These are phyloP conservation scores for Recurvirostra avosetta DNA, from an alignment of 2,113 vertebrate species.

Conservation along the genomic window DNA sequence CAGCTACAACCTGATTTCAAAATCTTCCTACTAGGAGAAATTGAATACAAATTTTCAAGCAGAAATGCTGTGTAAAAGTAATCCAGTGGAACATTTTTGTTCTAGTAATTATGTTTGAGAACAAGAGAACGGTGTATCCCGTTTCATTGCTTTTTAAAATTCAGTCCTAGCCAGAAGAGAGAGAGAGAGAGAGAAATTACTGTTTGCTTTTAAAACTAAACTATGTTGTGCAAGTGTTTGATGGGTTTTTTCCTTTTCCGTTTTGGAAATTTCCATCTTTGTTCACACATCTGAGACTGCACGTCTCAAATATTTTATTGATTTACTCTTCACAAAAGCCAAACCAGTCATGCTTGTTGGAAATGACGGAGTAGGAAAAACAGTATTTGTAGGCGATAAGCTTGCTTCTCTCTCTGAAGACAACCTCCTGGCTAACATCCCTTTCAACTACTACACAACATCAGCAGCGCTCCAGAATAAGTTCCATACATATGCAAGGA, in stretches of 20 bases:
- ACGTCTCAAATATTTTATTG: slow-evolving; percentile 46
- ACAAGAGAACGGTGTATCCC: background rate
- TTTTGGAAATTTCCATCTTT: slow-evolving; percentile 46
- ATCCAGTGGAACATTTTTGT: background rate
- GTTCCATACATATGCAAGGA: background rate
- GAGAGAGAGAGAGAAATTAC: background rate
- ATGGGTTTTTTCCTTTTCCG: background rate
- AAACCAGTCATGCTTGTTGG: slow-evolving; percentile 61
- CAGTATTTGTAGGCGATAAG: background rate
- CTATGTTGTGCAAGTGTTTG: background rate
- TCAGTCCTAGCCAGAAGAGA: background rate
- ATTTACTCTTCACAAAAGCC: slow-evolving; percentile 55
- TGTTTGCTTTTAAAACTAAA: background rate
- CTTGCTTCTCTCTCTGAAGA: slow-evolving; percentile 49
- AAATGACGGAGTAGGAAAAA: slow-evolving; percentile 54
- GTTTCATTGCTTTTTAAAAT: background rate
- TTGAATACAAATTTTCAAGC: background rate
- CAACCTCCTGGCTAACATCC: slow-evolving; percentile 37
- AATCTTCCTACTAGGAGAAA: background rate
- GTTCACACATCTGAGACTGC: slow-evolving; percentile 59
- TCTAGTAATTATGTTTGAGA: background rate
- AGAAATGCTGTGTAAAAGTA: background rate
- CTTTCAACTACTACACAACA: slow-evolving; percentile 53
- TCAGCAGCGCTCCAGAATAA: slow-evolving; percentile 60
- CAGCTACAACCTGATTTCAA: background rate